phyloP scores from a whole-genome alignment of 2,797 vertebrate species.

The Helostoma temminkii region DNA sequence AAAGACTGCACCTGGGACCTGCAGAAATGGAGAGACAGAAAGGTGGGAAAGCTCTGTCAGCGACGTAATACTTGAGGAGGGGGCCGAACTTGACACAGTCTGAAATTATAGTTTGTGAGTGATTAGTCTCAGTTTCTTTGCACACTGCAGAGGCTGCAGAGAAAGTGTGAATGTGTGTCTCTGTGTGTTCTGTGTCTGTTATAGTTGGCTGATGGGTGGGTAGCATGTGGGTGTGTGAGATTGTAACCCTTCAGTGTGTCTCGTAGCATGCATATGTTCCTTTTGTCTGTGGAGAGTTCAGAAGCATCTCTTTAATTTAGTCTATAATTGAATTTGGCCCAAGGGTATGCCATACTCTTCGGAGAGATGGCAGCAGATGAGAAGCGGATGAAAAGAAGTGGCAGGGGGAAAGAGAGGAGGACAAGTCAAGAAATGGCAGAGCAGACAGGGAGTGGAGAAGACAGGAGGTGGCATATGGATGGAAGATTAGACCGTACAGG shows the following conservation, averaged over 20 bases:
- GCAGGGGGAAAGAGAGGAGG: slow-evolving; percentile 35
- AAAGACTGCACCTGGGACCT: slow-evolving; percentile 50
- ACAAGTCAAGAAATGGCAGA: slow-evolving; percentile 34
- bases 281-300: slow-evolving; percentile 62
- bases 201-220: background rate
- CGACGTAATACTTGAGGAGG: slow-evolving; percentile 12
- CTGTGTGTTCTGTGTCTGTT: slow-evolving; percentile 7
- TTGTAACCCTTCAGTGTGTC: slow-evolving; percentile 34
- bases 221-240: slow-evolving; percentile 9
- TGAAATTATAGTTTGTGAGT: slow-evolving; percentile 41
- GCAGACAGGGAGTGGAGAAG: slow-evolving; percentile 20
- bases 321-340: slow-evolving; percentile 80
- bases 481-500: slow-evolving; percentile 40
- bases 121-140: slow-evolving; percentile 23
- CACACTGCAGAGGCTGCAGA: slow-evolving; percentile 14
- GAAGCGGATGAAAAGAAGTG: slow-evolving; percentile 54
- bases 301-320: slow-evolving; percentile 77
- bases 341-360: slow-evolving; percentile 66
- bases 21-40: slow-evolving; percentile 32
- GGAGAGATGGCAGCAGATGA: slow-evolving; percentile 71
- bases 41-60: slow-evolving; percentile 23
- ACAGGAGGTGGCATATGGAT: slow-evolving; percentile 43
- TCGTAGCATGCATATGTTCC: slow-evolving; percentile 46
- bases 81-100: slow-evolving; percentile 1
- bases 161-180: slow-evolving; percentile 9